Evolutionary conservation across 37 sponge, comb jelly and placozoan genomes (phyloP), one percentile per base, ranked within the genome.

Genomic region (Petrosia ficiformis): DNA sequence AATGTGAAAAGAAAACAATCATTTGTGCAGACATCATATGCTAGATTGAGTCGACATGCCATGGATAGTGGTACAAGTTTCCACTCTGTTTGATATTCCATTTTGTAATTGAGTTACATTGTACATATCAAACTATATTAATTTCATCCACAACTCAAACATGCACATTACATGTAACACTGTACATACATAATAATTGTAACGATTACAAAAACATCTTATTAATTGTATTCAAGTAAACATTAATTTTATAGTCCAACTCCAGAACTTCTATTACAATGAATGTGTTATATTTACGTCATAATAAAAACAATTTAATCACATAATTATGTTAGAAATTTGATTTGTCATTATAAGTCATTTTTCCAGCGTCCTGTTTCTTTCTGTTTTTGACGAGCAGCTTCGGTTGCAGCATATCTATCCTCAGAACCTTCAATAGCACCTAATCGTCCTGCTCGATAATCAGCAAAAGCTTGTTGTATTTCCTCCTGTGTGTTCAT

Each of bases 401-500:
- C 68, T 44, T 70, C 44, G 26, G 85, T 80, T 35, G 75, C 61
- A 5, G 74, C 82, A 78, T 90, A 90, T 26, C 86, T 65, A 31
- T 81, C 86, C 59, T 81, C 87, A 28, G 86, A 67, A 1, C 91
- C 91, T 19, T 79, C 65, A 44, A 89, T 89, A 21, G n/a, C 3
- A 0, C 90, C 90, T 41, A 90, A 59, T 73, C 81, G 85, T 28
- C 91, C 91, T 42, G 78, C 44, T 48, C 54, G 86, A 41, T 91
- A 95, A 71, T 95, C 95, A 39, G 43, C 37, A 63, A 94, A 84
- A 11, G 95, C 88, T 63, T 94, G 91, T 57, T 84, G 61, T 14
- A 94, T 90, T 69, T 94, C 88, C 39, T 83, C 91, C 81, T 67
- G 48, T n/a, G 95, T 91, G 43, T 95, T 95, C 95, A 95, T 95